A percentile compares a stretch with the other conserved stretches of the same genome.
These are phyloP conservation scores for Poecilus cupreus DNA, from an alignment of 2,888 invertebrate species.

Conservation along the genomic window DNA sequence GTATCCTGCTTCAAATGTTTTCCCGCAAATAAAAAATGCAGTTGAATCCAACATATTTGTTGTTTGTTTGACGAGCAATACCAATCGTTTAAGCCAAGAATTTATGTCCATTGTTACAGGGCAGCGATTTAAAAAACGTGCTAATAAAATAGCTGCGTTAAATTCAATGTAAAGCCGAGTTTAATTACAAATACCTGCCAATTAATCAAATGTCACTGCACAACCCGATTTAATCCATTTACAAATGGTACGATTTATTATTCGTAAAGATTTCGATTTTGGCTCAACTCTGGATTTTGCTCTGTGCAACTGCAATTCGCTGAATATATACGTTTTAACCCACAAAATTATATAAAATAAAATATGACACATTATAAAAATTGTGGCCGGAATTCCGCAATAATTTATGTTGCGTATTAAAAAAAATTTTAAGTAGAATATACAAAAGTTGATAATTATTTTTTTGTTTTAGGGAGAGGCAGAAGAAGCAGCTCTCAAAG, in stretches of 20 bases:
- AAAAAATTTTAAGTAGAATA: too few relatives aligned
- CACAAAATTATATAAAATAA: too few relatives aligned
- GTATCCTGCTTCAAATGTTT: too few relatives aligned
- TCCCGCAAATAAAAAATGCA: too few relatives aligned
- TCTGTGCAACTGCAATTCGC: not conserved
- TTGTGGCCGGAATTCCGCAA: too few relatives aligned
- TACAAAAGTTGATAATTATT: too few relatives aligned
- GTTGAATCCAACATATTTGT: too few relatives aligned
- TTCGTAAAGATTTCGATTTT: slow-evolving; percentile 22
- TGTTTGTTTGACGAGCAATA: slow-evolving; percentile 7
- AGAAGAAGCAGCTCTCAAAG: too few relatives aligned
- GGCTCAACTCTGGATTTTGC: not conserved
- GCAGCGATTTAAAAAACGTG: slow-evolving; percentile 7
- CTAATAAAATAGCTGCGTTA: slow-evolving; percentile 30
- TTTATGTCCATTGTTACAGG: slow-evolving; percentile 5
- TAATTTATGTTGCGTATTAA: too few relatives aligned
- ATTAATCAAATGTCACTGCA: slow-evolving; percentile 44
- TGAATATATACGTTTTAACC: too few relatives aligned
- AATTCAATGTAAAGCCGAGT: slow-evolving; percentile 43
- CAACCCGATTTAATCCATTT: slow-evolving; percentile 40
- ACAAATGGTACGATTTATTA: slow-evolving; percentile 40
- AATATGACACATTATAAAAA: too few relatives aligned
- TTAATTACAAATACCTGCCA: slow-evolving; percentile 43
- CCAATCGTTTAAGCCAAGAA: not conserved
- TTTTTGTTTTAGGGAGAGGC: too few relatives aligned